Base-by-base conservation (phyloP, 2,888 invertebrate species). In the Sphecodes monilicornis region DNA sequence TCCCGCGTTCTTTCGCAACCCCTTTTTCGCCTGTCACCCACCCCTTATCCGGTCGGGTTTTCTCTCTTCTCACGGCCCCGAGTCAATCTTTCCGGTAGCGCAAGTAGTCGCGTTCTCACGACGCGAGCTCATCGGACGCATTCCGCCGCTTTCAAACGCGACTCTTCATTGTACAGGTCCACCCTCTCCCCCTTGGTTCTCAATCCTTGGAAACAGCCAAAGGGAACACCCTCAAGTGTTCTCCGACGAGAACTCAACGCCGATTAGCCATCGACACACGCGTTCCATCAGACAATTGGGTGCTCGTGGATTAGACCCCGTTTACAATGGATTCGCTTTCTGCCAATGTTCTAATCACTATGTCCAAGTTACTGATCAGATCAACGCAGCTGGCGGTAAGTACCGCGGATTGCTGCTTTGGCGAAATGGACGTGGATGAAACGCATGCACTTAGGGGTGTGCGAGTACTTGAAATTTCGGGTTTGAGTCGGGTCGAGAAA, bases 71-170 rank as follows among this genome's bases (percentile, higher is more conserved):
- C 73, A 18, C 73, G 46, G 73, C 72, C 75, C 39, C 32, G 76
- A 88, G 88, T 88, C 88, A 84, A 88, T 88, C 79, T 70, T 85
- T 76, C 76, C 78, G 43, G 80, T n/a, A 71, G 26, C 70, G 72
- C 77, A 81, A 82, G 84, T 86, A 82, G 84, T 82, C 80, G 80
- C 80, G 80, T 86, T 90, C 82, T 85, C 85, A 76, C 76, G 81
- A 76, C 79, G 57, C 70, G 73, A 78, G 78, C 72, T 81, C 85
- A 70, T 85, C 83, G 85, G 84, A 88, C 85, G 88, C 86, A 81
- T 88, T 86, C 84, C 80, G 36, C 29, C 43, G 69, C 88, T 87
- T 89, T 86, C 82, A 84, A 86, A 84, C 86, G 43, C 71, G 78
- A 64, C 77, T 73, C 68, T 41, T 82, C 89, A 87, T 87, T 88